Conservation (phyloP, 1,140 invertebrate genomes). For the Trichonephila inaurata region DNA sequence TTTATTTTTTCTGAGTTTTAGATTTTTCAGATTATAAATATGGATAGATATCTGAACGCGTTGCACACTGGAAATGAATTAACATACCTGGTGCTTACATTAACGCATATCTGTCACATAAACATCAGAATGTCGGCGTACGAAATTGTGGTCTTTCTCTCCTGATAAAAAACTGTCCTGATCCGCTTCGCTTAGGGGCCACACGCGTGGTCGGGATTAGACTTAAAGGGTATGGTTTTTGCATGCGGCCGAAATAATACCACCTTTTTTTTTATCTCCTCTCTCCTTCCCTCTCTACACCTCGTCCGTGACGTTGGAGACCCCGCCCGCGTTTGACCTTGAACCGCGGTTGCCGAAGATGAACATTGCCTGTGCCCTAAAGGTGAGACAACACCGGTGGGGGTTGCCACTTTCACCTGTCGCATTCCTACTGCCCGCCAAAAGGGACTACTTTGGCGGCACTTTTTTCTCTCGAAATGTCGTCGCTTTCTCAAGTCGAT, state of each 20-base stretch:
- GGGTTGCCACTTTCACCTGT: slow-evolving; percentile 67
- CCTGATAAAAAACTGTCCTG: too few species aligned
- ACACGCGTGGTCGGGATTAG: slow-evolving; percentile 47
- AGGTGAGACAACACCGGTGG: slow-evolving; percentile 60
- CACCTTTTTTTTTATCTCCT: background rate
- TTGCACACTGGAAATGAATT: too few species aligned
- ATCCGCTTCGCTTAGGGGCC: background rate
- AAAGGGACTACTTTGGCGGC: slow-evolving; percentile 31
- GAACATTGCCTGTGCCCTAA: slow-evolving; percentile 57
- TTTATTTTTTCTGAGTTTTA: too few species aligned
- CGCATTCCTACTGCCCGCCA: background rate
- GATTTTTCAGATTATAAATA: too few species aligned
- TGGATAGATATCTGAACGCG: too few species aligned
- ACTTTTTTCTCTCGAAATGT: background rate
- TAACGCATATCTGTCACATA: too few species aligned
- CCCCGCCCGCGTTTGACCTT: slow-evolving; percentile 72
- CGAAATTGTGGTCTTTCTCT: too few species aligned
- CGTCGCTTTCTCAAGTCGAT: background rate
- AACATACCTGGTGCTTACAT: too few species aligned
- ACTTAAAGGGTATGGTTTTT: slow-evolving; percentile 35
- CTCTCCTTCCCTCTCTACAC: background rate
- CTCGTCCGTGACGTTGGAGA: slow-evolving; percentile 6
- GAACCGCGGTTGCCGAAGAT: slow-evolving; percentile 54
- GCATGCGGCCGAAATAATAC: background rate
- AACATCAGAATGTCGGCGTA: too few species aligned